phyloP scores from a whole-genome alignment of 1,140 invertebrate genomes.

The Halesus radiatus region DNA sequence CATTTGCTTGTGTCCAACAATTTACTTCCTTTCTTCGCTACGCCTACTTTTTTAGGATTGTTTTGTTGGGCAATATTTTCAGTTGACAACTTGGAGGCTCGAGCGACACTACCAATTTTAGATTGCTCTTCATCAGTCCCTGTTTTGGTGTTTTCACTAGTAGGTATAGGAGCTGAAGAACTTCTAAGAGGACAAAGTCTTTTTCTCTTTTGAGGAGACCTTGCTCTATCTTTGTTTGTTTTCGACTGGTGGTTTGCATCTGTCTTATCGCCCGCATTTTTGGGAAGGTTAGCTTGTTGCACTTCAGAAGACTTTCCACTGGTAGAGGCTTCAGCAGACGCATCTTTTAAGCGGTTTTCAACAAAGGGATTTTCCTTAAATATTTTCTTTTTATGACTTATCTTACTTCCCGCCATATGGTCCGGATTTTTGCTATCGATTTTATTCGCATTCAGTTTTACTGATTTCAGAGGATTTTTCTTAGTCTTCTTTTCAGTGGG shows the following conservation, averaged over 20 bases:
- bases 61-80: slow-evolving; percentile 30
- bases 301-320: not conserved
- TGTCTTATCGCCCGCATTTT: not conserved
- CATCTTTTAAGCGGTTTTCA: not conserved
- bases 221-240: slow-evolving; percentile 48
- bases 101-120: not conserved
- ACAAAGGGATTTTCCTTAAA: slow-evolving; percentile 1
- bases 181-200: slow-evolving; percentile 42
- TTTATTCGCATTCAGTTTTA: not conserved
- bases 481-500: not conserved
- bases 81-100: slow-evolving; percentile 42
- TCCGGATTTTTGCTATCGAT: slow-evolving; percentile 6
- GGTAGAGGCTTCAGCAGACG: not conserved
- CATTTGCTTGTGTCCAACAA: not conserved
- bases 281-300: not conserved
- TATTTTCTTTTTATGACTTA: not conserved
- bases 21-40: slow-evolving; percentile 37
- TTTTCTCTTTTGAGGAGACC: slow-evolving; percentile 53
- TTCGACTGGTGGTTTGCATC: not conserved
- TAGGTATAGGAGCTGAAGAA: slow-evolving; percentile 53
- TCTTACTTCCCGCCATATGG: not conserved
- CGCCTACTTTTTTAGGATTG: not conserved
- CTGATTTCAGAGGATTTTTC: not conserved
- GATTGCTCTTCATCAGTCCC: slow-evolving; percentile 22
- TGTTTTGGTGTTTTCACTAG: slow-evolving; percentile 24